These are phyloP conservation scores for Marronus borbonicus DNA, from an alignment of 2,888 invertebrate genomes.

Conservation along the genomic window DNA sequence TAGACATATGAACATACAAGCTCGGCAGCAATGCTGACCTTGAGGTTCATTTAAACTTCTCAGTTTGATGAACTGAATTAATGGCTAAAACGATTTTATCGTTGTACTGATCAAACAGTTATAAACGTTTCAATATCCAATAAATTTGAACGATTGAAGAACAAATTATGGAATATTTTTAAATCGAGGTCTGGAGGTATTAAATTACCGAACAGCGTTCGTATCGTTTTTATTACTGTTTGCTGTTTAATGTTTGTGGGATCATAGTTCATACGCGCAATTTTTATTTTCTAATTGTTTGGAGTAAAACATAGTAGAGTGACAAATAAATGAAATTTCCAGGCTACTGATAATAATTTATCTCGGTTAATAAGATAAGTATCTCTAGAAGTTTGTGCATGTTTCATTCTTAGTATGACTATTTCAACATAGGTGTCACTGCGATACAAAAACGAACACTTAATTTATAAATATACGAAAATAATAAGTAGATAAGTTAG, in stretches of 20 bases:
- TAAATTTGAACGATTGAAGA: neutral
- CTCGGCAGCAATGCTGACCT: constrained; percentile 9
- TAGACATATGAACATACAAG: neutral
- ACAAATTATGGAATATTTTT: neutral
- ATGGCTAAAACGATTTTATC: constrained; percentile 15
- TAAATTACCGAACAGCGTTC: neutral
- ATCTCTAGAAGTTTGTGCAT: neutral
- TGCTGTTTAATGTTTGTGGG: neutral
- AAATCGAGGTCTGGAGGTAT: neutral
- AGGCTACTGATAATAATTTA: neutral
- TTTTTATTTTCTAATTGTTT: neutral
- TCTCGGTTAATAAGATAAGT: too few relatives aligned
- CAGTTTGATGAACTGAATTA: constrained; percentile 43
- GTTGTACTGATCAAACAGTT: neutral
- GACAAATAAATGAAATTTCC: neutral
- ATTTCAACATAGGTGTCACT: constrained; percentile 6
- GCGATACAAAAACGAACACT: neutral
- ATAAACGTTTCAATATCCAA: neutral
- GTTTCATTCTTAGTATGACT: neutral
- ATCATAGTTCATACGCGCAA: neutral
- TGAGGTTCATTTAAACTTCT: constrained; percentile 25
- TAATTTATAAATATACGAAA: too few relatives aligned
- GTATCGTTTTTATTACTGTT: neutral
- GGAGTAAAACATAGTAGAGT: neutral
- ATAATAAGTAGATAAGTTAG: too few relatives aligned